Percentiles rank a stretch among this genome's conserved stretches.
Evolutionary conservation across 2,113 vertebrate species (phyloP).

Genomic region (Tupaia chinensis): DNA sequence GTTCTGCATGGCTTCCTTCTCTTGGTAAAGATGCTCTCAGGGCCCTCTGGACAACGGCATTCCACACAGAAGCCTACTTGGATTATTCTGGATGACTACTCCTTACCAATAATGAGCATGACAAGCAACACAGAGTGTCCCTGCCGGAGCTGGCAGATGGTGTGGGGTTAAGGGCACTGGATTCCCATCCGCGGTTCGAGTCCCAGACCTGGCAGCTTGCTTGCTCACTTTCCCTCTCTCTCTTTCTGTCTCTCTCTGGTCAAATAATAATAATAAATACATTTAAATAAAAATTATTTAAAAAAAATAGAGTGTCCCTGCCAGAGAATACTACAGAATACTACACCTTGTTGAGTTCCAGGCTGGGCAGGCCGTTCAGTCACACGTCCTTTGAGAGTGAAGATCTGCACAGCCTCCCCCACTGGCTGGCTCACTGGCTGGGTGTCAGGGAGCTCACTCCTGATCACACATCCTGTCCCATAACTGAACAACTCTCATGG

Average conservation of each 20-base stretch:
- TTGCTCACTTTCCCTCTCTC: too few species aligned
- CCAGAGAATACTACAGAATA: not conserved
- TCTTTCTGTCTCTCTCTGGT: too few species aligned
- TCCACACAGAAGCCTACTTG: not conserved
- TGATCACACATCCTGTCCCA: not conserved
- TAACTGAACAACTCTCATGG: not conserved
- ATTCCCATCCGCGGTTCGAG: too few species aligned
- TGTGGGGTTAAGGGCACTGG: too few species aligned
- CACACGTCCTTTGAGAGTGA: not conserved
- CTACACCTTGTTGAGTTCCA: not conserved
- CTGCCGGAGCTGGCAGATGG: not conserved
- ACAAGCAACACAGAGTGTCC: not conserved
- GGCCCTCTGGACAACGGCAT: not conserved
- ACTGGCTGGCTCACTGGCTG: not conserved
- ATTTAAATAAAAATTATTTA: too few species aligned
- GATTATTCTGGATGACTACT: not conserved
- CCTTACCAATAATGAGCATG: not conserved
- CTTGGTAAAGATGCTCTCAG: not conserved
- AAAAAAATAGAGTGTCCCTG: not conserved
- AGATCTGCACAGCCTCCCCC: not conserved
- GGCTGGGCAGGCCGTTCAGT: accelerated
- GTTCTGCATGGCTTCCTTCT: not conserved
- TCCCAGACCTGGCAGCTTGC: too few species aligned
- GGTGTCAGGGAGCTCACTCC: not conserved
- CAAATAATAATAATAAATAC: too few species aligned